These are phyloP conservation scores for Platypus cylindrus DNA, from an alignment of 2,888 invertebrate species.

Conservation along the genomic window DNA sequence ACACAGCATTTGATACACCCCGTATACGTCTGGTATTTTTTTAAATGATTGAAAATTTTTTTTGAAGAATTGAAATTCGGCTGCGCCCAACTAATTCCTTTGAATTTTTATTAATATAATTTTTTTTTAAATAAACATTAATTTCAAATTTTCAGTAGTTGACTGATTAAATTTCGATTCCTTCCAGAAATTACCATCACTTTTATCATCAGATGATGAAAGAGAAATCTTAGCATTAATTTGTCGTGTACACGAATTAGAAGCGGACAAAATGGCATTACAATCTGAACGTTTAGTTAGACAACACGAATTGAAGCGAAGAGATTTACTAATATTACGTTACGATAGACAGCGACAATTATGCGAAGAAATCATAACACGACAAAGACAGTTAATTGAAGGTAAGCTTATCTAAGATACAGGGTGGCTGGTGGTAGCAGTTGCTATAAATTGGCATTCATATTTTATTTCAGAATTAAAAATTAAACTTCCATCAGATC, in stretches of 20 bases:
- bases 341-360: constrained; percentile 75
- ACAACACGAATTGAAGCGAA: constrained; percentile 72
- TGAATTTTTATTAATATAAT: no score
- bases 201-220: constrained; percentile 79
- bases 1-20: no score
- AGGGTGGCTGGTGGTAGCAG: no score
- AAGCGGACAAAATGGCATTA: constrained; percentile 86
- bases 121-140: no score
- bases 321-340: constrained; percentile 71
- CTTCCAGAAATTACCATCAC: constrained; percentile 67
- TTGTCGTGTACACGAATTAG: constrained; percentile 84
- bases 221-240: constrained; percentile 77
- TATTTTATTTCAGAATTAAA: constrained; percentile 44
- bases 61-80: no score
- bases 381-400: constrained; percentile 75
- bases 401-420: no score
- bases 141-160: no score
- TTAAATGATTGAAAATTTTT: no score
- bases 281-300: constrained; percentile 77
- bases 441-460: constrained; percentile 1
- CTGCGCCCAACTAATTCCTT: no score
- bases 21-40: no score
- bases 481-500: constrained; percentile 56
- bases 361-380: constrained; percentile 83
- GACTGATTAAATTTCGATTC: no score